Conservation (phyloP, 2,888 invertebrate genomes). For the Drosophila nigritarsus region DNA sequence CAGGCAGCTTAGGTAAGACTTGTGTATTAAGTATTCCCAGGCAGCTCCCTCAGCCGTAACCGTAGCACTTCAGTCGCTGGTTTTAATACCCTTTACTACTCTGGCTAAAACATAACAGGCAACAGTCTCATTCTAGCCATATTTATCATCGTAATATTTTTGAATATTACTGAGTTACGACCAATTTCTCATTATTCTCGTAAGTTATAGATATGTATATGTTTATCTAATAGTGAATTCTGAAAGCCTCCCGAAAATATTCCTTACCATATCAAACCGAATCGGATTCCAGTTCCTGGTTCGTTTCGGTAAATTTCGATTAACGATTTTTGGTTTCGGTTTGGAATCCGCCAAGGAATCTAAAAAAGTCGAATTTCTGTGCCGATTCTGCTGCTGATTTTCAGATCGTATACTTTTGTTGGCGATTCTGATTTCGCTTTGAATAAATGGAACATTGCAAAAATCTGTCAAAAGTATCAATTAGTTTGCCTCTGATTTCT, state of each 20-base stretch:
- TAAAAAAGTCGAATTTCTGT: background rate
- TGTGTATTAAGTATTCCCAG: conserved; percentile 61
- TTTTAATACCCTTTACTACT: conserved; percentile 18
- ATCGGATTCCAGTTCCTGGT: background rate
- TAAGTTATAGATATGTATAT: background rate
- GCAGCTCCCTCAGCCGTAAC: conserved; percentile 74
- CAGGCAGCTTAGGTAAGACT: conserved; percentile 2
- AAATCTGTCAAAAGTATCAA: background rate
- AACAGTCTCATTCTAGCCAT: background rate
- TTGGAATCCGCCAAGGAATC: background rate
- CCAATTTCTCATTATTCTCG: background rate
- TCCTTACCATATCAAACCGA: background rate
- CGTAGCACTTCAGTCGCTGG: conserved; percentile 21
- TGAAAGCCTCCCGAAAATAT: background rate
- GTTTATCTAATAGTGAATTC: background rate
- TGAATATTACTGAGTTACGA: too few species aligned
- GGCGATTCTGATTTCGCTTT: background rate
- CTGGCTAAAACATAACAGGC: background rate
- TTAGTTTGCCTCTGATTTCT: background rate
- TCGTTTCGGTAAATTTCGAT: too few species aligned
- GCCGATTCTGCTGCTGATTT: background rate
- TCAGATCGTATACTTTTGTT: background rate
- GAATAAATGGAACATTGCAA: background rate
- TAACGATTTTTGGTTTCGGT: too few species aligned
- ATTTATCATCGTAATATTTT: too few species aligned